Base-by-base conservation (phyloP, 35 echinoderm and acorn worm species). In the Stichopus chloronotus region DNA sequence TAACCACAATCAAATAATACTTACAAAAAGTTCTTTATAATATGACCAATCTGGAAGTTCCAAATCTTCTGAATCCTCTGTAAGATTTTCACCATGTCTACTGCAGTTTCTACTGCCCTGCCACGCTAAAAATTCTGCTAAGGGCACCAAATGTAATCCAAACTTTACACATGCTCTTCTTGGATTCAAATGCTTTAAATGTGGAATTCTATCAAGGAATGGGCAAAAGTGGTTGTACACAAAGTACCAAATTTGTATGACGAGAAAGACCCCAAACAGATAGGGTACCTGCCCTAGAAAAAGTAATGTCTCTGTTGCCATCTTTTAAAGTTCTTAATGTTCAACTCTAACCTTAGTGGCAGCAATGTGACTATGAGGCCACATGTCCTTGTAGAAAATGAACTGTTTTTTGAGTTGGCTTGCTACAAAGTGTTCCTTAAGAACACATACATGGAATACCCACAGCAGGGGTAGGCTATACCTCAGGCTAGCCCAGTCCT, bases 221-320 rank as follows among this genome's bases (percentile, higher is more conserved):
- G 95, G 95, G 24, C 94, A 94, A 63, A 96, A 92, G 86, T 96
- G 94, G 19, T 91, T 94, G 86, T 96, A 96, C 57, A 96, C 92
- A 86, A 96, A 96, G 59, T 94, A 96, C 95, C 95, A 96, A n/a
- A 94, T n/a, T 78, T 96, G 92, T 22, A 96, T 82, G 8, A 92
- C 56, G 4, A 96, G 83, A 65, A 96, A 96, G 24, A 96, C 94
- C 72, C 93, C 91, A 82, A 96, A 81, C 9, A 96, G 86, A 65
- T 91, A 91, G 57, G 95, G 95, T 55, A 96, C 88, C 52, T 96
- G 95, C n/a, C 95, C 93, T n/a, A 96, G 72, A 72, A 96, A 81
- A 43, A 96, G 83, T 4, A 96, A 77, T n/a, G 94, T 58, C 78
- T 96, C 95, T 60, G 90, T 94, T 22, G 89, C 89, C 90, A 95